Base-by-base conservation (phyloP, 35 echinoderm and acorn worm genomes). In the Heliocidaris erythrogramma region DNA sequence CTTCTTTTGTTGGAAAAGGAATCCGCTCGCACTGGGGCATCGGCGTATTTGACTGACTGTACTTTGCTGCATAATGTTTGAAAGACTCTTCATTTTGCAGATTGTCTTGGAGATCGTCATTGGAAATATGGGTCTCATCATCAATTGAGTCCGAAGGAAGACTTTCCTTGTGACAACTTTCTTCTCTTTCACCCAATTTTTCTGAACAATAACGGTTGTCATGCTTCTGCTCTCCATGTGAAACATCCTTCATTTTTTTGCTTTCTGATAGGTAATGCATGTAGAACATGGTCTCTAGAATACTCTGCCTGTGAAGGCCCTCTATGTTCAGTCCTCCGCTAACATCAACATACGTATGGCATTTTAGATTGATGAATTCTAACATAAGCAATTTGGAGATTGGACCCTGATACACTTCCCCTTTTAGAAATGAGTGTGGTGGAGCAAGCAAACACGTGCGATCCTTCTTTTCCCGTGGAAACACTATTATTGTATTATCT, bases 351-450 rank as follows among this genome's bases (percentile, higher is more conserved):
- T 88, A 98, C 1, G 97, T 96, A 49, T 93, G 42, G 85, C 97
- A 98, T 48, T 93, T 97, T 12, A 85, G 32, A 88, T 98, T 98
- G 21, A 98, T 85, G 50, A 96, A 98, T 7, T 97, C 86, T 5
- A 98, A 60, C 85, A 97, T 48, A 53, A 69, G 87, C 87, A 91
- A 47, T 24, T 93, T 50, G 84, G 48, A 87, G 49, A 92, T 4
- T 42, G 86, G 95, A 13, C 94, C 95, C 1, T 13, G 59, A 92
- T 96, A 98, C 0, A 13, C 65, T 50, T 95, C 96, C 49, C 94
- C 97, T 48, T 92, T 94, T 11, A 96, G 95, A 30, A 94, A 92
- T 48, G 29, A 18, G 48, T 94, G 86, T 2, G 60, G 88, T 2
- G 90, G n/a, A n/a, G 24, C 17, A 14, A 94, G 27, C 13, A 98